Evolutionary conservation across 2,888 invertebrate species (phyloP), one percentile per base, ranked within the genome.

Genomic region (Eledona agricola): DNA sequence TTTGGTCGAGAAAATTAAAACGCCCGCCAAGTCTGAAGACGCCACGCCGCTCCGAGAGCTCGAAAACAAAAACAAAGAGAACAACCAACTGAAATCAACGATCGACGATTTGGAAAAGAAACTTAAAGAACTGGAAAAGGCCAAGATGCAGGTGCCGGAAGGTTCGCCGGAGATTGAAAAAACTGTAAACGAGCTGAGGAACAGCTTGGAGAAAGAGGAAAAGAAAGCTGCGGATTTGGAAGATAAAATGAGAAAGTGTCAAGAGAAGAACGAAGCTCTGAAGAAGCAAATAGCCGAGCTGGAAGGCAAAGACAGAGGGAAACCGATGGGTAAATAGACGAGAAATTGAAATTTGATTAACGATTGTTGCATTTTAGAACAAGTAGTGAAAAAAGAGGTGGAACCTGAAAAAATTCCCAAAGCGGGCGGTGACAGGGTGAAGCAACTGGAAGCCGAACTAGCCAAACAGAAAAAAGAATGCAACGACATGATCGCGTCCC

Each of bases 391-490:
- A n/a, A n/a, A n/a, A n/a, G n/a, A n/a, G n/a, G n/a, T n/a, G n/a
- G n/a, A n/a, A n/a, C n/a, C n/a, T n/a, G n/a, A n/a, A n/a, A n/a
- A n/a, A n/a, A n/a, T n/a, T n/a, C n/a, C 11, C 4, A 17, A 6
- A 3, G 49, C 7, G 7, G 26, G 16, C 7, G 22, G 23, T 26
- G n/a, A 28, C n/a, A 50, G 31, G 19, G 13, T 45, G 1, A 50
- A 37, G 26, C 23, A 13, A 13, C 16, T 47, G 11, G 58, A 64
- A 34, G 52, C 49, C 6, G 50, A 56, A 40, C 20, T 69, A 15
- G 59, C 50, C 2, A 63, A 64, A 29, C 66, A 67, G 23, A 74
- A 71, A 54, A 60, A 69, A 31, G 69, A 73, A 31, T 71, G 69
- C 40, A 52, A 64, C 1, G 66, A 71, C 9, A 65, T 63, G 2